Evolutionary conservation across 1,140 invertebrate genomes (phyloP).

Genomic region (Cotesia chilonis): DNA sequence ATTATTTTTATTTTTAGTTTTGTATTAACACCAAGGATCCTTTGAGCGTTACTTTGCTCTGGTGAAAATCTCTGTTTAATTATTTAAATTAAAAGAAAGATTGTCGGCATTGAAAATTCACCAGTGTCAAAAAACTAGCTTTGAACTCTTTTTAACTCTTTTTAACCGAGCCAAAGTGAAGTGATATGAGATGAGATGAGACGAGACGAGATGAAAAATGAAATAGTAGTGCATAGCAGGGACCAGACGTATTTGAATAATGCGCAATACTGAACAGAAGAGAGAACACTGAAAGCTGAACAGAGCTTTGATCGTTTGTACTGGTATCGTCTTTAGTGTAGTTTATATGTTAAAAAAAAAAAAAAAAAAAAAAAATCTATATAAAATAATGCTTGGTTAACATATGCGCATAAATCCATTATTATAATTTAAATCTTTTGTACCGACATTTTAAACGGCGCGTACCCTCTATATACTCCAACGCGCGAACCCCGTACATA

Average conservation of each 20-base stretch:
- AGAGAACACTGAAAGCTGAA: neutral
- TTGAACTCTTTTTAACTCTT: too few relatives aligned
- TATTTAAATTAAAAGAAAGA: too few relatives aligned
- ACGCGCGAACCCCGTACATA: slow-evolving; percentile 52
- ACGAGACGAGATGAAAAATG: too few relatives aligned
- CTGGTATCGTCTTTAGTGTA: neutral
- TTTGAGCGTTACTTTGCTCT: slow-evolving; percentile 1
- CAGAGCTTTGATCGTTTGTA: slow-evolving; percentile 19
- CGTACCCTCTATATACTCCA: slow-evolving; percentile 36
- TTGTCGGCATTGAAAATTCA: too few relatives aligned
- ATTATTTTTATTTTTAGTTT: too few relatives aligned
- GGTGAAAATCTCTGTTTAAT: slow-evolving; percentile 32
- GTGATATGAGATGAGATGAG: too few relatives aligned
- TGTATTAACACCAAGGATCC: too few relatives aligned
- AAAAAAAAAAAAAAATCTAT: slow-evolving; percentile 23
- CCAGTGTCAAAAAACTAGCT: too few relatives aligned
- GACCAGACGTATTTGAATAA: slow-evolving; percentile 13
- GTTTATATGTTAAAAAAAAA: too few relatives aligned
- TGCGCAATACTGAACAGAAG: neutral
- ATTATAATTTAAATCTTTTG: slow-evolving; percentile 63
- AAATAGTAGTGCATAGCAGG: slow-evolving; percentile 13
- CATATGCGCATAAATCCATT: slow-evolving; percentile 66
- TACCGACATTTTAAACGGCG: slow-evolving; percentile 58
- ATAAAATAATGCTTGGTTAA: slow-evolving; percentile 49
- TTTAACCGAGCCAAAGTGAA: too few relatives aligned